Percentiles rank a stretch among this genome's conserved stretches.
Evolutionary conservation across 2,113 vertebrate species (phyloP).

Genomic region (Callipepla squamata): DNA sequence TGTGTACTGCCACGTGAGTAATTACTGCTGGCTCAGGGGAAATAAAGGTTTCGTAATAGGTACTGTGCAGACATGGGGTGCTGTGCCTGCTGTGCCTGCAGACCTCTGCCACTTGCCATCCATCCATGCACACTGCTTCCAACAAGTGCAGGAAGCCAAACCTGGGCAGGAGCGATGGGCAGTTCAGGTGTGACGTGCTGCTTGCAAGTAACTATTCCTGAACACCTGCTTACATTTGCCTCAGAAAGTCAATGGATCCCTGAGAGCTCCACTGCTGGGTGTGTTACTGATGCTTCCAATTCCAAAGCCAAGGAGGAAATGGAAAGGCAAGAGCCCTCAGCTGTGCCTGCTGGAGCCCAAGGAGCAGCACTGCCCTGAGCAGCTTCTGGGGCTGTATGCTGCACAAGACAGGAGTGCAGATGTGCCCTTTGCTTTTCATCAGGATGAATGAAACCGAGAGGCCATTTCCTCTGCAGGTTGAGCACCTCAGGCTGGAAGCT

Average conservation of each 20-base stretch:
- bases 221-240: not conserved
- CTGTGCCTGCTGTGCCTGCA: not conserved
- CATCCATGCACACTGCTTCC: no score
- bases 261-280: not conserved
- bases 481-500: no score
- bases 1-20: fast-evolving
- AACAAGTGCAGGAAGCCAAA: fast-evolving
- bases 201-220: not conserved
- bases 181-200: fast-evolving
- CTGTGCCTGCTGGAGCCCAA: not conserved
- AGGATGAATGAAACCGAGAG: not conserved
- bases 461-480: not conserved
- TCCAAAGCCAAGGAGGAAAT: not conserved
- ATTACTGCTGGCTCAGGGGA: not conserved
- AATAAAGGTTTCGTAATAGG: no score
- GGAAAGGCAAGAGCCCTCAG: not conserved
- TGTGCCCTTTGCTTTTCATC: not conserved
- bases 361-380: fast-evolving
- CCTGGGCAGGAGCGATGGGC: not conserved
- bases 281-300: fast-evolving
- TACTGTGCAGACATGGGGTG: no score
- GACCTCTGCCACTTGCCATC: not conserved
- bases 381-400: not conserved
- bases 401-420: fast-evolving
- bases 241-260: not conserved